A percentile compares a stretch with the other conserved stretches of the same genome.
Conservation (phyloP, 2,888 invertebrate genomes). For the Dynastes maya region DNA sequence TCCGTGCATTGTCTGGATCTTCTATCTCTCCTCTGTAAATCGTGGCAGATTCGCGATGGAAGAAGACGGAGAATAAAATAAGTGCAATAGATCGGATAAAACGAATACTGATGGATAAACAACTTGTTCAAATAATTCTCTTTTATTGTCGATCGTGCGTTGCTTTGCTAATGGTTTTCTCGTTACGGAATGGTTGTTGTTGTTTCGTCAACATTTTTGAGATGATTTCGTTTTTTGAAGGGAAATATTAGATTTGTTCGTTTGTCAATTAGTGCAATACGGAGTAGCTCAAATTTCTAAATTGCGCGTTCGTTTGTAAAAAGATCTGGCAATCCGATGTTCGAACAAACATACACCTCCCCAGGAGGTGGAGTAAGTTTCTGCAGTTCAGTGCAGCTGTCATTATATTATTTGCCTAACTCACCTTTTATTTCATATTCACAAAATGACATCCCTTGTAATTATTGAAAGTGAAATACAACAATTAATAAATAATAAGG, state of each 20-base stretch:
- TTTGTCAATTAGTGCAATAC: too few relatives aligned
- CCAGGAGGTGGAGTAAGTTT: too few relatives aligned
- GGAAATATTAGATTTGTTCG: not conserved
- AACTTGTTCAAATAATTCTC: conserved; percentile 30
- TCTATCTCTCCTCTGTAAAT: not conserved
- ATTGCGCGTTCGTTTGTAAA: too few relatives aligned
- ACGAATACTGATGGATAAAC: conserved; percentile 24
- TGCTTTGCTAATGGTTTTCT: conserved; percentile 8
- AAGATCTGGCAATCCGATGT: too few relatives aligned
- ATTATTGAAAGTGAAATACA: too few relatives aligned
- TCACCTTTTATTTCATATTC: too few relatives aligned
- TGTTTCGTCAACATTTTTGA: not conserved
- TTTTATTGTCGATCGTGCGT: conserved; percentile 18
- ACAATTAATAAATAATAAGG: too few relatives aligned
- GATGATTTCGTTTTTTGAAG: not conserved
- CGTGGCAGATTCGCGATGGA: not conserved
- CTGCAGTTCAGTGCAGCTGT: too few relatives aligned
- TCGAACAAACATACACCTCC: too few relatives aligned
- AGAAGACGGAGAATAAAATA: conserved; percentile 10
- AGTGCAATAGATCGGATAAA: conserved; percentile 17
- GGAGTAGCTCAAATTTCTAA: too few relatives aligned
- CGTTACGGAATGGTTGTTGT: conserved; percentile 3
- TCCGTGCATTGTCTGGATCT: conserved; percentile 26
- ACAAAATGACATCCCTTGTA: too few relatives aligned
- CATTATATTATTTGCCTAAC: too few relatives aligned